These are phyloP conservation scores for Poeciliopsis gracilis DNA, from an alignment of 2,797 vertebrate species.

Conservation along the genomic window DNA sequence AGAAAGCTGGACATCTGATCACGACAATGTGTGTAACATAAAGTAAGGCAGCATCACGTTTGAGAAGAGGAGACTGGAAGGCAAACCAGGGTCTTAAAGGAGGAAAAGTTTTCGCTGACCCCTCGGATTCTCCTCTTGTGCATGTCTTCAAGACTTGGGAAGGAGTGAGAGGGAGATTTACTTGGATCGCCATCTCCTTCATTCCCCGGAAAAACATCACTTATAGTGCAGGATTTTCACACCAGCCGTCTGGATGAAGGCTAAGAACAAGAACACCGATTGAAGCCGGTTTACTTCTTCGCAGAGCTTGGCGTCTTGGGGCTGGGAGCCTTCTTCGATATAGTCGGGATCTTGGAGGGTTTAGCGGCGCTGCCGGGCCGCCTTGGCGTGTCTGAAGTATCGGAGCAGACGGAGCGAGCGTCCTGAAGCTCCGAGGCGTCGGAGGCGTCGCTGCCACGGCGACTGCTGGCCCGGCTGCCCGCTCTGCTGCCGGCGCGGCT, in stretches of 20 bases:
- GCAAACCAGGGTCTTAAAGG: constrained; percentile 67
- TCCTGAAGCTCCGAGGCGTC: constrained; percentile 94
- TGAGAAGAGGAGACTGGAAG: constrained; percentile 56
- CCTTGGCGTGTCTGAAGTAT: constrained; percentile 93
- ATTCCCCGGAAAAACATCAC: constrained; percentile 29
- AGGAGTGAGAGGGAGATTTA: constrained; percentile 47
- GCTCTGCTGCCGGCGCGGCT: constrained; percentile 92
- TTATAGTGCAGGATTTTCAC: constrained; percentile 47
- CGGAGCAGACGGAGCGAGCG: constrained; percentile 92
- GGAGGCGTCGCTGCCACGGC: constrained; percentile 93
- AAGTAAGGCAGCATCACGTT: constrained; percentile 81
- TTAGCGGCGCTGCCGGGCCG: constrained; percentile 78
- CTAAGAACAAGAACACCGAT: constrained; percentile 8
- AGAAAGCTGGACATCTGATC: constrained; percentile 39
- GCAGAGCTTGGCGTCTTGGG: constrained; percentile 84
- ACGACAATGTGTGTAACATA: constrained; percentile 66
- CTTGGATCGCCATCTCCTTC: constrained; percentile 35
- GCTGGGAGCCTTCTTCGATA: constrained; percentile 92
- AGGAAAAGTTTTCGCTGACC: constrained; percentile 33
- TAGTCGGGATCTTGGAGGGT: constrained; percentile 97
- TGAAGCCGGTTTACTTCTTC: constrained; percentile 84
- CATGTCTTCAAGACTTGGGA: constrained; percentile 29
- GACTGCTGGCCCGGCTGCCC: constrained; percentile 91
- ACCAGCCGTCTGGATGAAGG: constrained; percentile 31
- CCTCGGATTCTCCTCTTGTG: constrained; percentile 50